Conservation (phyloP, 1,140 invertebrate genomes). For the Cydia fagiglandana region DNA sequence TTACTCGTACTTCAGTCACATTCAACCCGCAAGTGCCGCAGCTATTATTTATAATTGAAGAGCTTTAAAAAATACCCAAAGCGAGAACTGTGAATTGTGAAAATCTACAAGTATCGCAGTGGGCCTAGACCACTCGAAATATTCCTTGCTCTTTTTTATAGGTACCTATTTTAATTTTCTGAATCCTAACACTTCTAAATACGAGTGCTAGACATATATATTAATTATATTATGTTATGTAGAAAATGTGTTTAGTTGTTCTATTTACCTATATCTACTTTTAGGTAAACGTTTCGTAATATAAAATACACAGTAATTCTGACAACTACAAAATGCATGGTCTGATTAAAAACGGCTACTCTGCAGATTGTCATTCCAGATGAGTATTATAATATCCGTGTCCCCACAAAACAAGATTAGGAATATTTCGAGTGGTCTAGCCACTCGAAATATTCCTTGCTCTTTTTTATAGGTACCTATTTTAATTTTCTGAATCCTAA, state of each 20-base stretch:
- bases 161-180: background rate
- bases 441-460: background rate
- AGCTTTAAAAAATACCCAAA: background rate
- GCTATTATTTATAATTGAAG: slow-evolving; percentile 12
- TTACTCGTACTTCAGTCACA: background rate
- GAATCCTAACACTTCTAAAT: background rate
- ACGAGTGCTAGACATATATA: background rate
- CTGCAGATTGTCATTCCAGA: background rate
- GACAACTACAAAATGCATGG: background rate
- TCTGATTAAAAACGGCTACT: background rate
- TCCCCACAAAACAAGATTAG: no score
- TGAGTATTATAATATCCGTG: slow-evolving; percentile 3
- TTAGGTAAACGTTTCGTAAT: background rate
- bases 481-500: background rate
- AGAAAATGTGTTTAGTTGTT: background rate
- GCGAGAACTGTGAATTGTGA: background rate
- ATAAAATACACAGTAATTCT: background rate
- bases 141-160: background rate
- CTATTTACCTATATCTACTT: background rate
- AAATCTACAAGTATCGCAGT: background rate
- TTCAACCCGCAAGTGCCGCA: background rate
- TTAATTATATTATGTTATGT: background rate
- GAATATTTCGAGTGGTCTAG: no score
- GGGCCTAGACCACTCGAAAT: background rate
- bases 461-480: background rate